Evolutionary conservation across 2,888 invertebrate genomes (phyloP), one percentile per base, ranked within the genome.

Genomic region (Drosophila pseudotakahashii): DNA sequence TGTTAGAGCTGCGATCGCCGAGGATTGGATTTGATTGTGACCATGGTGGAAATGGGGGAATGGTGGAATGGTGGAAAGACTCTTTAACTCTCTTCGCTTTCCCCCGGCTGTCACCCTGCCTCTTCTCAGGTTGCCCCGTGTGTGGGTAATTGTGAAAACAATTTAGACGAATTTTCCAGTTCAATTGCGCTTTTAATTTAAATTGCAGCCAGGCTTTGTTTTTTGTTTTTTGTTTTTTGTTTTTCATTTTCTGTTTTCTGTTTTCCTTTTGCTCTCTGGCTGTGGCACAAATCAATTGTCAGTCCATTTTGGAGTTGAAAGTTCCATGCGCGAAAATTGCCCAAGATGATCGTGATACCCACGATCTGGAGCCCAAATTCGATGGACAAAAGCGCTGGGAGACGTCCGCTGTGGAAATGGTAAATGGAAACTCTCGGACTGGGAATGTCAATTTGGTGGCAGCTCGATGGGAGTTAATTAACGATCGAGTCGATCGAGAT

Each of bases 131-230:
- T 52, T 54, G 26, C 54, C 66, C 54, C 66, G 64, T 75, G 79
- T 58, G 72, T 70, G 77, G 79, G 86, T 83, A 83, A 83, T 83
- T 83, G 82, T 83, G 64, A 72, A 81, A 81, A 86, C 82, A 81
- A 83, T 83, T 83, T 83, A 68, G 79, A 68, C 76, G 77, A 77
- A 89, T 80, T 89, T 88, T 89, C 88, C 87, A 88, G 79, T 88
- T 89, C 88, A 89, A 88, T 89, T 86, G 82, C 80, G 84, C 84
- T 81, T 89, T 89, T 88, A 89, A 89, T 89, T 89, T 85, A 78
- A 87, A 81, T 81, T 81, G 75, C 76, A 75, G 67, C 42, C 63
- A 69, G 48, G 69, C 64, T 71, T 72, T 70, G 66, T 51, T 58
- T 75, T 57, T 57, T 64, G 52, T 73, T 74, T 62, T 57, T 19